Evolutionary conservation across 2,888 invertebrate genomes (phyloP).

Genomic region (Allolobophora icterica): DNA sequence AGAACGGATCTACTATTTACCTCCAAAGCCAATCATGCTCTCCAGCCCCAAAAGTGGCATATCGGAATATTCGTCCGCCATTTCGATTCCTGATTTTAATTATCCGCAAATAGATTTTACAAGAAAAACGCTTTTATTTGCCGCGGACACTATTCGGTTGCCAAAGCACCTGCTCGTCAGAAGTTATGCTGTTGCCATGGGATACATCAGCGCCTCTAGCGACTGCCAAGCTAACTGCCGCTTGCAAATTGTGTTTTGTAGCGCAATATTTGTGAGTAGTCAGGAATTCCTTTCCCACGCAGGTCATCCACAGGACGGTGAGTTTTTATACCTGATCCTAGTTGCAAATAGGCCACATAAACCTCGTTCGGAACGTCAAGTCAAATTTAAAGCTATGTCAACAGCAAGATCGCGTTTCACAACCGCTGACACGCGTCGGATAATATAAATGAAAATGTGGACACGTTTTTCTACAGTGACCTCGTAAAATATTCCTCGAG

Average conservation of each 20-base stretch:
- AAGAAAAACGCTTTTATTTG: background rate
- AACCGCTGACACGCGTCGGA: no score
- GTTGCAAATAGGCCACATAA: no score
- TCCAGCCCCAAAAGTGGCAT: slow-evolving; percentile 41
- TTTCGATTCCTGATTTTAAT: background rate
- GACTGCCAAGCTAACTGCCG: background rate
- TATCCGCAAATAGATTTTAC: background rate
- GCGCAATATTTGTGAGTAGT: background rate
- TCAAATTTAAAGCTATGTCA: no score
- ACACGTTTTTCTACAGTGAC: no score
- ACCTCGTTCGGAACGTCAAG: no score
- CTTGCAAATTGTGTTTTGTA: background rate
- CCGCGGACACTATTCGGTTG: background rate
- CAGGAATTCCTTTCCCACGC: background rate
- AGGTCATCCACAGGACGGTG: background rate
- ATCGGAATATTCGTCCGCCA: slow-evolving; percentile 23
- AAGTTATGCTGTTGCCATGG: slow-evolving; percentile 20
- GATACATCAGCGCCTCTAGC: background rate
- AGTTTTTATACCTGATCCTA: background rate
- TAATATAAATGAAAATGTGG: no score
- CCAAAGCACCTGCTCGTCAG: slow-evolving; percentile 15
- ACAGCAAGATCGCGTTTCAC: no score
- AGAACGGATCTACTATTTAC: slow-evolving; percentile 33
- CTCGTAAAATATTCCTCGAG: no score
- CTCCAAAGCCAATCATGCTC: slow-evolving; percentile 46